These are phyloP conservation scores for Phacellophora camtschatica DNA, from an alignment of 30 jellyfish, hydroid and myxozoan genomes.

Conservation along the genomic window DNA sequence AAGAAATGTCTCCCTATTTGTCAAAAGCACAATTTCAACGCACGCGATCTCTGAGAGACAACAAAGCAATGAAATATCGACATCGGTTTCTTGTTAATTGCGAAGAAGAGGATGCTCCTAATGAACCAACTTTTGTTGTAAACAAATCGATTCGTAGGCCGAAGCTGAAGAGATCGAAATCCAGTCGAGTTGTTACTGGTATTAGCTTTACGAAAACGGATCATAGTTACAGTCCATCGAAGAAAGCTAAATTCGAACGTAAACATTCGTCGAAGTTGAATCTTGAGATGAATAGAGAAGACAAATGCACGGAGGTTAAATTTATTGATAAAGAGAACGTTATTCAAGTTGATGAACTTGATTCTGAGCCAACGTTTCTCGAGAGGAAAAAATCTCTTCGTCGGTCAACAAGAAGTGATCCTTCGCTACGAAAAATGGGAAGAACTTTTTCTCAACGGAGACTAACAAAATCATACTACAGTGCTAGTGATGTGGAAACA, in stretches of 20 bases:
- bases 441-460: neutral
- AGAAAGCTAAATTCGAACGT: neutral
- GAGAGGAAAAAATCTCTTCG: slow-evolving; percentile 15
- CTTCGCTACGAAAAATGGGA: neutral
- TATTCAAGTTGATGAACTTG: neutral
- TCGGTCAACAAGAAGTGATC: slow-evolving; percentile 15
- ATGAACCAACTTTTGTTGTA: slow-evolving; percentile 49
- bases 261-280: neutral
- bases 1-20: slow-evolving; percentile 40
- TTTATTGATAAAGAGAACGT: neutral
- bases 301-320: neutral
- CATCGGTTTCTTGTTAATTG: slow-evolving; percentile 54
- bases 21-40: slow-evolving; percentile 27
- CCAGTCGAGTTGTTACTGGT: slow-evolving; percentile 43
- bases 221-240: slow-evolving; percentile 33
- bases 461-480: neutral
- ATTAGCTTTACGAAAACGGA: slow-evolving; percentile 40
- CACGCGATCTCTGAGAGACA: slow-evolving; percentile 40
- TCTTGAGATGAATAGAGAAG: neutral
- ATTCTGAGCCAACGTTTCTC: neutral
- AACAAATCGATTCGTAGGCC: slow-evolving; percentile 54
- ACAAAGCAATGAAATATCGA: slow-evolving; percentile 39
- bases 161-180: slow-evolving; percentile 26
- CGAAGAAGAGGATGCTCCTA: slow-evolving; percentile 36
- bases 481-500: neutral